Evolutionary conservation across 1,140 invertebrate genomes (phyloP), one percentile per base, ranked within the genome.

Genomic region (Drosophila saltans): DNA sequence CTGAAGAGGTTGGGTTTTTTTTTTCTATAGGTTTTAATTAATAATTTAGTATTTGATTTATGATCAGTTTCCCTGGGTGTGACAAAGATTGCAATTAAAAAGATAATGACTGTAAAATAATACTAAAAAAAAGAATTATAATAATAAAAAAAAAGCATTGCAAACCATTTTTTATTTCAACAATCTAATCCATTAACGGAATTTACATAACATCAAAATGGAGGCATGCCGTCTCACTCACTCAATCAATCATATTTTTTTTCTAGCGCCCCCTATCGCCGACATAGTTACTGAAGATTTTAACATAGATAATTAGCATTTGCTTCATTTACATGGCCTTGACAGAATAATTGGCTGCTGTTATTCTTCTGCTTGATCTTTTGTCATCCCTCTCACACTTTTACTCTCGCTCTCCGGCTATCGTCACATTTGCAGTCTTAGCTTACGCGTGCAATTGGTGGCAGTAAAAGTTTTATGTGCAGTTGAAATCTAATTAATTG

Each of bases 1-100:
- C 24, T 48, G 48, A 45, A 57, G 59, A 62, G 62, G 36, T 65
- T n/a, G 28, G 16, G 30, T 59, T 43, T 43, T 33, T 43, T 33
- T 16, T 16, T 24, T 64, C 3, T 41, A 10, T 24, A 8, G 7
- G 3, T 33, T 59, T 30, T 59, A 33, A 52, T 41, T 39, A 40
- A 16, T 39, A 33, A n/a, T 36, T 52, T 24, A 52, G 21, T 40
- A 24, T 59, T 24, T 39, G 33, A 59, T 59, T 59, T 59, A 59
- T 59, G 24, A 59, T 28, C 57, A 59, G 36, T 59, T 59, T 39
- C 33, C 57, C 33, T 8, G 24, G 5, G 57, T 58, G 7, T 9
- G 30, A 6, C 5, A 11, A 7, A 11, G 30, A 36, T 30, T 30
- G 8, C 10, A 24, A 3, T 21, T 2, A 36, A 59, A 58, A 21